These are phyloP conservation scores for Caenorhabditis sp. DNA, from an alignment of 2,888 invertebrate species.

Conservation along the genomic window DNA sequence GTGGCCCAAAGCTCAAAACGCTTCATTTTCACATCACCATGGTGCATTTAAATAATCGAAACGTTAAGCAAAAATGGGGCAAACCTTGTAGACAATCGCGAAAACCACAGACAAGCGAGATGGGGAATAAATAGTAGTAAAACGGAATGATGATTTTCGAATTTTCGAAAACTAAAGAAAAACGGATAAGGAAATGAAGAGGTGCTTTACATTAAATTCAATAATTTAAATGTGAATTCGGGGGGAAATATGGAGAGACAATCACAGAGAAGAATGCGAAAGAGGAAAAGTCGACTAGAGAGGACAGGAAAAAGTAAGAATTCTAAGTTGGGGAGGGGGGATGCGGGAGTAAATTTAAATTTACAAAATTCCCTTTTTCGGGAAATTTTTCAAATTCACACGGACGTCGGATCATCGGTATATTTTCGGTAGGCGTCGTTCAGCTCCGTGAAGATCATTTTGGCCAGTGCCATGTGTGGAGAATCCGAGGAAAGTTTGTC, in stretches of 20 bases:
- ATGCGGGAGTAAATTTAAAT: neutral
- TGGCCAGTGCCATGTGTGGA: slow-evolving; percentile 92
- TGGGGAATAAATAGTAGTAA: too few species aligned
- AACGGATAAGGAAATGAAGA: too few species aligned
- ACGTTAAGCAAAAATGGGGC: too few species aligned
- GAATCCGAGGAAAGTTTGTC: slow-evolving; percentile 88
- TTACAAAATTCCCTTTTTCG: neutral
- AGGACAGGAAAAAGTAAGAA: neutral
- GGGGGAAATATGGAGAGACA: neutral
- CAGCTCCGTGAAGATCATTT: slow-evolving; percentile 97
- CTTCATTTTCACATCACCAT: too few species aligned
- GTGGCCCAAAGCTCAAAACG: too few species aligned
- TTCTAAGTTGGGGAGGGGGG: too few species aligned
- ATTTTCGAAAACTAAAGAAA: too few species aligned
- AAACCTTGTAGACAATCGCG: neutral
- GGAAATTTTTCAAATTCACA: slow-evolving; percentile 61
- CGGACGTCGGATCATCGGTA: slow-evolving; percentile 44
- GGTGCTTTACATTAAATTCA: neutral
- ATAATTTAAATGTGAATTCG: neutral
- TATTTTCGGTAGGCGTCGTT: slow-evolving; percentile 98
- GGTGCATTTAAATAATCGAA: too few species aligned
- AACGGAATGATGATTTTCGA: too few species aligned
- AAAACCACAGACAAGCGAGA: neutral
- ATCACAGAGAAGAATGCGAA: slow-evolving; percentile 2
- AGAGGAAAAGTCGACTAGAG: slow-evolving; percentile 1